Percentiles rank a stretch among this genome's conserved stretches.
Evolutionary conservation across 1,140 invertebrate species (phyloP).

Genomic region (Drosophila sp.): DNA sequence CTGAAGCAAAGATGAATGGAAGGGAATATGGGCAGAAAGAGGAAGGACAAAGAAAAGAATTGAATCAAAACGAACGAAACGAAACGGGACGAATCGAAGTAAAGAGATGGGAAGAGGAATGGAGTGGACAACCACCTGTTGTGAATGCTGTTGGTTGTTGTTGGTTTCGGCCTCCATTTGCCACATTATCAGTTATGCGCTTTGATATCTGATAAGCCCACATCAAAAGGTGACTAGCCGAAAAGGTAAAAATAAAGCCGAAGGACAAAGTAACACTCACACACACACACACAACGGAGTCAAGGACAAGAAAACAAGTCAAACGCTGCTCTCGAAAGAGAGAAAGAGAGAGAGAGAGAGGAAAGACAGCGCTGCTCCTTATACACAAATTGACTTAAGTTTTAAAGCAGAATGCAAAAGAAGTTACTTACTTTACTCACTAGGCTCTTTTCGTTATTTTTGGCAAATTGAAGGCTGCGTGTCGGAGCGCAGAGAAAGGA

Average conservation of each 20-base stretch:
- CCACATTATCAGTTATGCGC: slow-evolving; percentile 81
- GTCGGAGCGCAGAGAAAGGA: too few species aligned
- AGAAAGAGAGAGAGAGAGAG: not conserved
- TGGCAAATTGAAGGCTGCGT: too few species aligned
- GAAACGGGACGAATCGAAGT: not conserved
- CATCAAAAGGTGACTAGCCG: slow-evolving; percentile 68
- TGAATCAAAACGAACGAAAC: slow-evolving; percentile 1
- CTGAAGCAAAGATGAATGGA: not conserved
- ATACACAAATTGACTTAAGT: not conserved
- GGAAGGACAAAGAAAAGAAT: not conserved
- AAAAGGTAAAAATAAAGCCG: slow-evolving; percentile 60
- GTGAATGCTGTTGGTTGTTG: slow-evolving; percentile 35
- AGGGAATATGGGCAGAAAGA: not conserved
- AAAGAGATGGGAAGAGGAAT: not conserved
- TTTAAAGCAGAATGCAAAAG: not conserved
- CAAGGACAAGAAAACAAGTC: slow-evolving; percentile 19
- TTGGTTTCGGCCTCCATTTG: slow-evolving; percentile 51
- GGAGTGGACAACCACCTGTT: slow-evolving; percentile 63
- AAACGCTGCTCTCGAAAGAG: not conserved
- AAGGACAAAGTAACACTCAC: slow-evolving; percentile 25
- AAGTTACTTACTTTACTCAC: too few species aligned
- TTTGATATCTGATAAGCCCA: slow-evolving; percentile 82
- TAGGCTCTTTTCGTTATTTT: too few species aligned
- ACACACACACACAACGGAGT: slow-evolving; percentile 18
- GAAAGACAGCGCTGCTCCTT: not conserved